phyloP scores from a whole-genome alignment of 2,113 vertebrate genomes.

The Fregata magnificens region DNA sequence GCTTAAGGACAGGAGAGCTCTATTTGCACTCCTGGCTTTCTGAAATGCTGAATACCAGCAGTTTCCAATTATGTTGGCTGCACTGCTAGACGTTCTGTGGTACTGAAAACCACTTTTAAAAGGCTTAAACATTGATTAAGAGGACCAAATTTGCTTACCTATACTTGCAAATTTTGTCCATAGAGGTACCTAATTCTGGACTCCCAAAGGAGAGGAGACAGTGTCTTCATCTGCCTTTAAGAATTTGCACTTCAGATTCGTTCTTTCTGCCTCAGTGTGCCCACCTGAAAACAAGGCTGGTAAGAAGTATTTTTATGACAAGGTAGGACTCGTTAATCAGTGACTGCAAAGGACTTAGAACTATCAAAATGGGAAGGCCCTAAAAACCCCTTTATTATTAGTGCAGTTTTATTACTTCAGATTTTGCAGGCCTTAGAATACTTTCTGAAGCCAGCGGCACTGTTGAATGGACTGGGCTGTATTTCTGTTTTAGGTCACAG shows the following conservation, averaged over 20 bases:
- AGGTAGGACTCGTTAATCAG: not conserved
- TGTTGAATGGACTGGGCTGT: not conserved
- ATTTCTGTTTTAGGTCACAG: not conserved
- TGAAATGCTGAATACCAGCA: not conserved
- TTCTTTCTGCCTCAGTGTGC: not conserved
- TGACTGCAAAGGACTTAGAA: not conserved
- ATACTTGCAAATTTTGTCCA: not conserved
- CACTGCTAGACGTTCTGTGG: not conserved
- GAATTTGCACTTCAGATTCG: not conserved
- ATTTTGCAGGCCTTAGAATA: not conserved
- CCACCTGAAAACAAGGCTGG: not conserved
- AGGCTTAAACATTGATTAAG: not conserved
- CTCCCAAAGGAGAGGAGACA: not conserved
- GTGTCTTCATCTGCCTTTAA: not conserved
- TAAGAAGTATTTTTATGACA: not conserved
- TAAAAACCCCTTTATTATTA: not conserved
- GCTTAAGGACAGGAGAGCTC: conserved; percentile 19
- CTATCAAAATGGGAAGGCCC: not conserved
- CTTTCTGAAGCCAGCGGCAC: not conserved
- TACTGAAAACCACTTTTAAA: not conserved
- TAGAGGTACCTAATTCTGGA: not conserved
- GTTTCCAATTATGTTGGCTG: not conserved
- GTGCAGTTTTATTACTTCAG: not conserved
- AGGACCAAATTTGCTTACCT: not conserved
- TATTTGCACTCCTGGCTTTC: not conserved